A percentile compares a stretch with the other conserved stretches of the same genome.
These are phyloP conservation scores for Therioaphis trifolii DNA, from an alignment of 2,888 invertebrate species.

Conservation along the genomic window DNA sequence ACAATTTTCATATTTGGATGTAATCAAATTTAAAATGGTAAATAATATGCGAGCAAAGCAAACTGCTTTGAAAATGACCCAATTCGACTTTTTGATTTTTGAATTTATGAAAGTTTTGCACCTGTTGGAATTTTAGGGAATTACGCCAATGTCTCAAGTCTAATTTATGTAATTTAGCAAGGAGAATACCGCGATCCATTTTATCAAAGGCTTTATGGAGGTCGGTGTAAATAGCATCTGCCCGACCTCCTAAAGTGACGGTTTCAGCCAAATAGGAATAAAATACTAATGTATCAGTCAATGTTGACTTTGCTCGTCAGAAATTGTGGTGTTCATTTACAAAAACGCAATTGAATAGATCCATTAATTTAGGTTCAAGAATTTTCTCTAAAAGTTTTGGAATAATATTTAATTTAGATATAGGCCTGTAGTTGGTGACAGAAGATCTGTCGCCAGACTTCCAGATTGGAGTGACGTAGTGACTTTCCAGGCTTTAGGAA, in stretches of 20 bases:
- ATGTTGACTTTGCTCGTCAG: not conserved
- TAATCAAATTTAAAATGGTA: too few relatives aligned
- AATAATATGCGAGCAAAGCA: too few relatives aligned
- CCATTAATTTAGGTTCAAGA: not conserved
- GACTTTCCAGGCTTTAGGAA: conserved; percentile 3
- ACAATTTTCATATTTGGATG: too few relatives aligned
- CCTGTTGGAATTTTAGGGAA: too few relatives aligned
- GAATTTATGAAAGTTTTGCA: too few relatives aligned
- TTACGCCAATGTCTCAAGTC: too few relatives aligned
- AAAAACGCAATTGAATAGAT: not conserved
- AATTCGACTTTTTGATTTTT: too few relatives aligned
- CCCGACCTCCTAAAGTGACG: not conserved
- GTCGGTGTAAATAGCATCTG: not conserved
- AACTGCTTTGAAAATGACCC: too few relatives aligned
- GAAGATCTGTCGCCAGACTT: conserved; percentile 1
- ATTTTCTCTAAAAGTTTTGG: not conserved
- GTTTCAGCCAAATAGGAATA: not conserved
- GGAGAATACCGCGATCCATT: not conserved
- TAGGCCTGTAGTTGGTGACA: not conserved
- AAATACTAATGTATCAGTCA: not conserved
- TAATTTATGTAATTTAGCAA: not conserved
- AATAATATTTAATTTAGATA: too few relatives aligned
- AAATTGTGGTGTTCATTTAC: not conserved
- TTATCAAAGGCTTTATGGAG: not conserved
- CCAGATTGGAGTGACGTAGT: conserved; percentile 13